These are phyloP conservation scores for Sylvicola fuscatus DNA, from an alignment of 2,888 invertebrate species.

Conservation along the genomic window DNA sequence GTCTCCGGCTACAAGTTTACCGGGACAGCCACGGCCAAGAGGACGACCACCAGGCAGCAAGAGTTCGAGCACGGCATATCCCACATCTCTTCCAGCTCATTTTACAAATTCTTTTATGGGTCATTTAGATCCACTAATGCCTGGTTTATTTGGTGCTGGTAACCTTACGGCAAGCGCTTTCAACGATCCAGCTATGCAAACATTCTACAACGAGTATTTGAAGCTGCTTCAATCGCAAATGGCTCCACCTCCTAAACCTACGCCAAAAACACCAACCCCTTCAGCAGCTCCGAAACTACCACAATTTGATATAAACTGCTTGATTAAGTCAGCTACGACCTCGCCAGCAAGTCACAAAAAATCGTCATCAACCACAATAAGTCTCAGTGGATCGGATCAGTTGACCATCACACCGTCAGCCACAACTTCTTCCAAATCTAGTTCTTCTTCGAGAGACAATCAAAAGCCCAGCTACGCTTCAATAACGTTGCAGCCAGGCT, in stretches of 20 bases:
- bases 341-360: neutral
- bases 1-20: constrained; percentile 11
- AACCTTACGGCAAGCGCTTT: constrained; percentile 6
- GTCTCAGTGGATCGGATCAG: constrained; percentile 12
- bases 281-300: constrained; percentile 8
- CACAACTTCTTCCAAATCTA: neutral
- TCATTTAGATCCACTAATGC: constrained; percentile 5
- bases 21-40: constrained; percentile 15
- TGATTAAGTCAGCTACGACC: constrained; percentile 11
- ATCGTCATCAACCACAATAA: constrained; percentile 11
- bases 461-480: neutral
- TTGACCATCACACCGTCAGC: constrained; percentile 13
- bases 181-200: constrained; percentile 4
- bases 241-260: constrained; percentile 5
- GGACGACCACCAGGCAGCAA: constrained; percentile 12
- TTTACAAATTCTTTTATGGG: constrained; percentile 11
- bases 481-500: too few relatives aligned
- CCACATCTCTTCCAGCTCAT: constrained; percentile 11
- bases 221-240: neutral
- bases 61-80: constrained; percentile 7
- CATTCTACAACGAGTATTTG: neutral
- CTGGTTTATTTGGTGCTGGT: constrained; percentile 4
- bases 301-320: constrained; percentile 12
- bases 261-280: neutral
- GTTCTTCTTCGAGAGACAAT: neutral